A percentile compares a stretch with the other conserved stretches of the same genome.
Evolutionary conservation across 2,113 vertebrate species (phyloP).

Genomic region (Petroica traversi): DNA sequence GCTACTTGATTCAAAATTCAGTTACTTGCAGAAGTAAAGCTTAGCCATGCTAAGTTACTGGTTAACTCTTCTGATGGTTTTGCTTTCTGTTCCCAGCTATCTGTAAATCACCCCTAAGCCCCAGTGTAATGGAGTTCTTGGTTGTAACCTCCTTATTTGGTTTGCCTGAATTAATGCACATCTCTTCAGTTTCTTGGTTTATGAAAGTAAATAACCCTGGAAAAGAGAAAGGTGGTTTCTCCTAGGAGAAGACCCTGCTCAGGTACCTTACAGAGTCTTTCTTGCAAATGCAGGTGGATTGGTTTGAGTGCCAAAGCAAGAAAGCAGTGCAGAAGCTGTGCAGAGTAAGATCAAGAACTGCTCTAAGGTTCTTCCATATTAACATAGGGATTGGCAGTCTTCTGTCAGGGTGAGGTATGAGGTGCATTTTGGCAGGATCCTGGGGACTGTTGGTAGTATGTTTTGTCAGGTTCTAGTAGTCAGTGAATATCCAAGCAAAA

Average conservation of each 20-base stretch:
- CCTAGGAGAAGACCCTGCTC: neutral
- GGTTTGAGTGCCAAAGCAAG: neutral
- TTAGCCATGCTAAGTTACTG: neutral
- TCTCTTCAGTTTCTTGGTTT: neutral
- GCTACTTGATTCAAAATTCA: neutral
- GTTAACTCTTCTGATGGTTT: neutral
- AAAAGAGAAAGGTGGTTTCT: neutral
- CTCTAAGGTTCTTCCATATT: neutral
- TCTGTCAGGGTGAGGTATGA: neutral
- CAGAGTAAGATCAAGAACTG: neutral
- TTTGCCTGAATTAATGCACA: neutral
- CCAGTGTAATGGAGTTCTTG: neutral
- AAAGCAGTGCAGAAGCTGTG: fast-evolving
- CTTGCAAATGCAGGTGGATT: neutral
- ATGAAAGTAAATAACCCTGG: neutral
- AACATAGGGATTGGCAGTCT: neutral
- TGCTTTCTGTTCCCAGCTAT: neutral
- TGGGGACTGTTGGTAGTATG: neutral
- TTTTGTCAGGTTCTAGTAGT: neutral
- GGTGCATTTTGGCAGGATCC: neutral
- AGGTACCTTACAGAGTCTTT: neutral
- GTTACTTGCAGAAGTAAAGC: neutral
- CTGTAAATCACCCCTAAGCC: neutral
- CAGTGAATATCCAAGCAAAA: neutral
- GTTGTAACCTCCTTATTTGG: neutral